These are phyloP conservation scores for Cricetomys ansorgei DNA, from an alignment of 2,113 vertebrate species.

Conservation along the genomic window DNA sequence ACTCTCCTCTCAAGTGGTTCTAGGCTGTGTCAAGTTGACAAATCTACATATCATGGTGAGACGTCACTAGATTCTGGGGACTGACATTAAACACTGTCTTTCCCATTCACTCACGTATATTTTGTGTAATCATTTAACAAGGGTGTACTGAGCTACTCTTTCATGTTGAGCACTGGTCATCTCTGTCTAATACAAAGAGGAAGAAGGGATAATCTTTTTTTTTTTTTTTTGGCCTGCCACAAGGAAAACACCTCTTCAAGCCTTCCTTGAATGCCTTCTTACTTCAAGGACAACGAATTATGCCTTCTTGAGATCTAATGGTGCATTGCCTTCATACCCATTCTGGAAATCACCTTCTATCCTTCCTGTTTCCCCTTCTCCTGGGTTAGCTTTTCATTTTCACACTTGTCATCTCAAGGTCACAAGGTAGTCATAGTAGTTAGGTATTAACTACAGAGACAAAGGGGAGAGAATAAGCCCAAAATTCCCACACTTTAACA, in stretches of 20 bases:
- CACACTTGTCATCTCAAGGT: neutral
- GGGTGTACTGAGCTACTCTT: neutral
- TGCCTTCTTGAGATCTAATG: neutral
- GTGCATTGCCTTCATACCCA: neutral
- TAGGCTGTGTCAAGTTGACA: neutral
- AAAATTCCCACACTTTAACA: neutral
- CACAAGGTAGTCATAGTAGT: neutral
- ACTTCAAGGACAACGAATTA: neutral
- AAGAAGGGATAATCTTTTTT: neutral
- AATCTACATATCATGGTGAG: neutral
- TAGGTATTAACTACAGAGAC: neutral
- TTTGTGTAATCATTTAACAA: neutral
- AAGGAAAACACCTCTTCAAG: neutral
- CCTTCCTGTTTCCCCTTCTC: neutral
- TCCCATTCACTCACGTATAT: neutral
- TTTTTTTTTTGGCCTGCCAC: neutral
- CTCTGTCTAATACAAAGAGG: neutral
- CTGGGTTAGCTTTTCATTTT: neutral
- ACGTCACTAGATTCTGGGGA: neutral
- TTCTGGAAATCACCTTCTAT: neutral
- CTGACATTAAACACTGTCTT: neutral
- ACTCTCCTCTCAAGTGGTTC: neutral
- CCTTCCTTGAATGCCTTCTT: neutral
- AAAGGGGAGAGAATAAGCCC: neutral
- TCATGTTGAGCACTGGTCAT: neutral